Evolutionary conservation across 1,140 invertebrate genomes (phyloP), one percentile per base, ranked within the genome.

Genomic region (Anthonomus grandis): DNA sequence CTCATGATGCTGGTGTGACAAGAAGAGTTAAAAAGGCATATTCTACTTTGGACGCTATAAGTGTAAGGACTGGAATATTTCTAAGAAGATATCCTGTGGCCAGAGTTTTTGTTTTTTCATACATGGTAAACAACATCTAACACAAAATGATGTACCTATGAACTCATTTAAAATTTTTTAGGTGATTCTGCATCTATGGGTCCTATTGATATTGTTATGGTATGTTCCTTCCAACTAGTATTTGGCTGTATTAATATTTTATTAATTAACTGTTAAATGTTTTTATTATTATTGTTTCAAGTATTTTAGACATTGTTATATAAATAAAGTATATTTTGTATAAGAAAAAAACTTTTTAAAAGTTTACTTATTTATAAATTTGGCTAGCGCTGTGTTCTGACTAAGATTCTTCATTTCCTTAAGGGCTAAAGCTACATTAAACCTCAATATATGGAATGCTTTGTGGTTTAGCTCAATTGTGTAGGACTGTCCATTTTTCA

Each of bases 1-100:
- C 88, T 12, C 85, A 87, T 65, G 90, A 93, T 66, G 86, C 86
- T 42, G 81, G 85, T 13, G 81, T 93, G 34, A 81, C 89, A 0
- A 80, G 88, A 60, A 80, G 83, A 63, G 86, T 93, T 3, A 92
- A 92, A 73, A 77, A 84, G 64, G 90, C 89, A 19, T 90, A 90
- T 65, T 86, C 85, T 22, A 81, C 81, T 27, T 75, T 92, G 12
- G 90, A 93, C 74, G 80, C 83, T 21, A 82, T 90, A 58, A 87
- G 87, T 60, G 79, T 93, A 41, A 77, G 88, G 50, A 80, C 89
- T 17, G 90, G 90, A 13, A 79, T 89, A 12, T 92, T 92, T 74
- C 73, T 93, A 23, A 78, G 89, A 53, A 75, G 88, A 57, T 90
- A 92, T 79, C 90, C 90, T 4, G 76, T 90, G 50, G 86, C 88